These are phyloP conservation scores for Tholera decimalis DNA, from an alignment of 2,888 invertebrate species.

Conservation along the genomic window DNA sequence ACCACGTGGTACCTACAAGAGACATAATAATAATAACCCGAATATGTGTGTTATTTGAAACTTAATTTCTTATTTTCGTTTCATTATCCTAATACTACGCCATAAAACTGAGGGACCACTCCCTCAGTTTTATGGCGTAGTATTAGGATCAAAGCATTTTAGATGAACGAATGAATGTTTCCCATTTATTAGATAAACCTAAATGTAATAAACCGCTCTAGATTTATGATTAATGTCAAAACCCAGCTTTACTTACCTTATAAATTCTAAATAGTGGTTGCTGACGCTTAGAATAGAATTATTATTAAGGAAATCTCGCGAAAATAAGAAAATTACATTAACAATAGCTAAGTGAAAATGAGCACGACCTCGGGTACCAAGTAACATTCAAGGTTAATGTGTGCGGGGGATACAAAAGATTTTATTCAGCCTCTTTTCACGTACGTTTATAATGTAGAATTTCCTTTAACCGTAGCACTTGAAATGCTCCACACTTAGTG, in stretches of 20 bases:
- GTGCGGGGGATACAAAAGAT: constrained; percentile 56
- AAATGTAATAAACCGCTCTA: constrained; percentile 6
- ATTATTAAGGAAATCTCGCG: constrained; percentile 34
- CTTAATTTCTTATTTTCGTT: constrained; percentile 18
- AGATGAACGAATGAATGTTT: constrained; percentile 32
- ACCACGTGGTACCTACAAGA: background rate
- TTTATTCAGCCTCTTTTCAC: constrained; percentile 58
- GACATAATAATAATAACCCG: background rate
- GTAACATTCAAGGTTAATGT: constrained; percentile 55
- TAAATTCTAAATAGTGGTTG: constrained; percentile 7
- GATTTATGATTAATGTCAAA: constrained; percentile 20
- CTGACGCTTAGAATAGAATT: constrained; percentile 14
- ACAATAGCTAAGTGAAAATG: constrained; percentile 47
- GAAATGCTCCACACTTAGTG: constrained; percentile 18
- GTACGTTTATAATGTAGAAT: constrained; percentile 34
- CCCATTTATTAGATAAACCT: constrained; percentile 24
- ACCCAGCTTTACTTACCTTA: constrained; percentile 15
- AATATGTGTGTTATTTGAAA: background rate
- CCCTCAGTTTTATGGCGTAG: constrained; percentile 20
- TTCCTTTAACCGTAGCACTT: constrained; percentile 38
- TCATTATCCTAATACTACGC: constrained; percentile 28
- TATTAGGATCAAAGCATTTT: constrained; percentile 40
- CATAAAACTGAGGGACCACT: constrained; percentile 17
- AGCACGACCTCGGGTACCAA: constrained; percentile 33
- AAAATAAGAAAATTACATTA: constrained; percentile 36